Evolutionary conservation across 30 jellyfish, hydroid and myxozoan species (phyloP).

Genomic region (Hydractinia symbiolongicarpus): DNA sequence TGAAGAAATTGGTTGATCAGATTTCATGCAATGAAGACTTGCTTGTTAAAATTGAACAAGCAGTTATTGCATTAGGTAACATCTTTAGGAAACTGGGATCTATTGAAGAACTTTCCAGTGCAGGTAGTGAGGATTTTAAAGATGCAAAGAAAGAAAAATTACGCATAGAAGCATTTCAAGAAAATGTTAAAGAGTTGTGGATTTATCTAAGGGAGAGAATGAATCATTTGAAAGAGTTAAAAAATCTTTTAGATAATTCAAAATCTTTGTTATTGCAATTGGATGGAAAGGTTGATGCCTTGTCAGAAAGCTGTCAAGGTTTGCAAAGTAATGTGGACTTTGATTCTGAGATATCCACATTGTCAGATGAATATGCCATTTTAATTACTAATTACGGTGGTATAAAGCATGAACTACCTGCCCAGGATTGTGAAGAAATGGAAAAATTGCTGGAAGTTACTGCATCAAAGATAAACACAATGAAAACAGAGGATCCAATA

Average conservation of each 20-base stretch:
- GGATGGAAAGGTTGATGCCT: too few species aligned
- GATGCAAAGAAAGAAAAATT: not conserved
- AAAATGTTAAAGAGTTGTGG: not conserved
- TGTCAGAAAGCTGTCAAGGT: too few species aligned
- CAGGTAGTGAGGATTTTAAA: not conserved
- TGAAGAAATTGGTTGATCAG: not conserved
- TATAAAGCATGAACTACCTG: too few species aligned
- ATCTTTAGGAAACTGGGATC: not conserved
- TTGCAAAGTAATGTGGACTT: too few species aligned
- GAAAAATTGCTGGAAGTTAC: not conserved
- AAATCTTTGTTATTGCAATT: too few species aligned
- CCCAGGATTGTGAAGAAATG: not conserved
- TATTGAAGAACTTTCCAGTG: not conserved
- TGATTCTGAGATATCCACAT: too few species aligned
- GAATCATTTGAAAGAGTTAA: not conserved
- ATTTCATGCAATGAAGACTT: not conserved
- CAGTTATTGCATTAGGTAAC: not conserved
- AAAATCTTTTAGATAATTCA: not conserved
- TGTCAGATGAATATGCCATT: too few species aligned
- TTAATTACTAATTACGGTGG: too few species aligned
- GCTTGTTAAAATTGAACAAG: not conserved
- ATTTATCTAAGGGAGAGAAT: not conserved
- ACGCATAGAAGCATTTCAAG: slow-evolving; percentile 11
- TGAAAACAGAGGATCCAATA: too few species aligned
- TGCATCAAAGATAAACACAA: too few species aligned